Base-by-base conservation (phyloP, 2,113 vertebrate species). In the Hiodon alosoides region DNA sequence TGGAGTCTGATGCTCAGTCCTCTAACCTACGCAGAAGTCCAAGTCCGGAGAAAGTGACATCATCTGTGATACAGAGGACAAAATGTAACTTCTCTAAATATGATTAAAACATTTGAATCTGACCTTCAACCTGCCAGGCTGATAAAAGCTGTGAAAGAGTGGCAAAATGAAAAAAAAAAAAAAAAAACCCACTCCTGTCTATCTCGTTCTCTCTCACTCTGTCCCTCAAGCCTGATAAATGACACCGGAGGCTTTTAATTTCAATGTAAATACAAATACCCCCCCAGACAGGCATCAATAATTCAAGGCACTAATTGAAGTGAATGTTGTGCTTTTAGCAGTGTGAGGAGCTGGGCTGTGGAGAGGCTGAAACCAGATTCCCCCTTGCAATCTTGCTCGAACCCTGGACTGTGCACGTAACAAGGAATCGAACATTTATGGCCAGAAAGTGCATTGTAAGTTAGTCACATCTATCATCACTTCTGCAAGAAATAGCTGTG, bases 181-280 rank as follows among this genome's bases (percentile, higher is more conserved):
- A 69, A 71, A 5, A 71, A 71, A 69, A 47, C 48, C 60, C 52
- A 55, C 54, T 5, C 9, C 59, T 64, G 3, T 47, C 55, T 47
- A 11, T 53, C 47, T 54, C 52, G 64, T 79, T 67, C 58, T 62
- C 46, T 69, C n/a, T 13, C 14, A 51, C 69, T 68, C 76, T 53
- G 14, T 72, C 76, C 77, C 83, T 83, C 74, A 77, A 79, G 83
- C 82, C 83, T n/a, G 89, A 86, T 78, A 91, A 81, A 76, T 80
- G 89, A 91, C 88, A 91, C 89, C 89, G 86, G 90, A 89, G 89
- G 88, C 91, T 92, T 92, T 91, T 91, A 91, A 92, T 91, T 91
- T 84, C 85, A 90, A 88, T 89, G 88, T 90, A 91, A 90, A 91
- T 86, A 91, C 87, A 91, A 90, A 89, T 88, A 88, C 87, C 85